Conservation (phyloP, 92 coral and sea anemone species). For the Bergia puertoricense region DNA sequence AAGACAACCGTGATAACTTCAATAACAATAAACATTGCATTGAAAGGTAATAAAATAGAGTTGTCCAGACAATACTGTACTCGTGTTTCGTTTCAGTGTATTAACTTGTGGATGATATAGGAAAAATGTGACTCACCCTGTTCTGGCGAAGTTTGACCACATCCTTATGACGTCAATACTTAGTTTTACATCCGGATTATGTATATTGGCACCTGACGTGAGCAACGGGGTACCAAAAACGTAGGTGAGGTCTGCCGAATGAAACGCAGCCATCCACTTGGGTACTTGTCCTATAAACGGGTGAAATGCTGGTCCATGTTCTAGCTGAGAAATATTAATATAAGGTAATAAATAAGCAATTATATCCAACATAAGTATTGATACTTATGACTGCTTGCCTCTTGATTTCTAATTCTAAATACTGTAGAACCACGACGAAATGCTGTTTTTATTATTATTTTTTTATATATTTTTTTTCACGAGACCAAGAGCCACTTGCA, state of each 20-base stretch:
- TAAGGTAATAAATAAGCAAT: neutral
- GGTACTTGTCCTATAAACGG: neutral
- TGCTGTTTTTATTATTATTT: too few relatives aligned
- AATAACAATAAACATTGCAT: too few relatives aligned
- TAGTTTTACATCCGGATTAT: neutral
- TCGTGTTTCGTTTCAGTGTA: too few relatives aligned
- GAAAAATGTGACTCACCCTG: neutral
- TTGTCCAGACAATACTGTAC: too few relatives aligned
- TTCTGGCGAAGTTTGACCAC: conserved; percentile 30
- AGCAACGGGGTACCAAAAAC: conserved; percentile 33
- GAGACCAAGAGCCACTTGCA: too few relatives aligned
- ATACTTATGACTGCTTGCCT: neutral
- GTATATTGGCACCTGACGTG: neutral
- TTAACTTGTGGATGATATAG: neutral
- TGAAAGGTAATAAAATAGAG: too few relatives aligned
- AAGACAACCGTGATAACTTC: too few relatives aligned
- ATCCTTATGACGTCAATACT: conserved; percentile 9
- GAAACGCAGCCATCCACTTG: conserved; percentile 6
- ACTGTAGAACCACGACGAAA: too few relatives aligned
- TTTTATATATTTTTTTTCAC: too few relatives aligned
- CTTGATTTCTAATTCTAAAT: too few relatives aligned
- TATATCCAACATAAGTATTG: neutral
- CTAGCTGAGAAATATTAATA: neutral
- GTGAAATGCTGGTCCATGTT: conserved; percentile 9
- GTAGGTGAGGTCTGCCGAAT: conserved; percentile 16